Conservation (phyloP, 2,888 invertebrate species). For the Drosophila helvetica region DNA sequence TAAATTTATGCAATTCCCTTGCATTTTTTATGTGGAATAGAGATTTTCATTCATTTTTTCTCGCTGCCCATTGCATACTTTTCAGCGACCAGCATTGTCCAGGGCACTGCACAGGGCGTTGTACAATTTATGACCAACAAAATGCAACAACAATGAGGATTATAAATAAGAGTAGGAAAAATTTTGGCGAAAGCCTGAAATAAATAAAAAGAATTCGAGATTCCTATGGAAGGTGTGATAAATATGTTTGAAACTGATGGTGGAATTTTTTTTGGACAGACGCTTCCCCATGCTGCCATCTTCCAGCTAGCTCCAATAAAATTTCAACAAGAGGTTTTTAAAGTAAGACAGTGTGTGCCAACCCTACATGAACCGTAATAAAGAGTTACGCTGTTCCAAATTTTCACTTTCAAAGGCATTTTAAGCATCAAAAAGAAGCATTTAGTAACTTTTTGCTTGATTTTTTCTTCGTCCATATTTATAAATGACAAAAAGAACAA, state of each 20-base stretch:
- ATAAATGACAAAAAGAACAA: constrained; percentile 12
- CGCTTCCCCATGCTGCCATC: no score
- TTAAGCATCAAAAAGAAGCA: constrained; percentile 39
- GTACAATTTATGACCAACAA: constrained; percentile 47
- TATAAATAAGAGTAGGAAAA: neutral
- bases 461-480: constrained; percentile 11
- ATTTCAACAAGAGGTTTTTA: no score
- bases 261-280: no score
- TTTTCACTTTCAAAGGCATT: no score
- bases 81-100: constrained; percentile 49
- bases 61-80: constrained; percentile 43
- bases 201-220: neutral
- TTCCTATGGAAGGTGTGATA: neutral
- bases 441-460: constrained; percentile 25
- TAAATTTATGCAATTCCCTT: constrained; percentile 69
- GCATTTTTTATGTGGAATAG: constrained; percentile 22
- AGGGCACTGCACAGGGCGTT: constrained; percentile 1
- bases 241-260: neutral
- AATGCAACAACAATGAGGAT: constrained; percentile 14
- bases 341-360: no score
- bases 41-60: constrained; percentile 27
- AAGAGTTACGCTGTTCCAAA: no score
- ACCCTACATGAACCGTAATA: no score
- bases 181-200: neutral
- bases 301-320: no score